Conservation (phyloP, 2,888 invertebrate species). For the Brachyopa scutellaris region DNA sequence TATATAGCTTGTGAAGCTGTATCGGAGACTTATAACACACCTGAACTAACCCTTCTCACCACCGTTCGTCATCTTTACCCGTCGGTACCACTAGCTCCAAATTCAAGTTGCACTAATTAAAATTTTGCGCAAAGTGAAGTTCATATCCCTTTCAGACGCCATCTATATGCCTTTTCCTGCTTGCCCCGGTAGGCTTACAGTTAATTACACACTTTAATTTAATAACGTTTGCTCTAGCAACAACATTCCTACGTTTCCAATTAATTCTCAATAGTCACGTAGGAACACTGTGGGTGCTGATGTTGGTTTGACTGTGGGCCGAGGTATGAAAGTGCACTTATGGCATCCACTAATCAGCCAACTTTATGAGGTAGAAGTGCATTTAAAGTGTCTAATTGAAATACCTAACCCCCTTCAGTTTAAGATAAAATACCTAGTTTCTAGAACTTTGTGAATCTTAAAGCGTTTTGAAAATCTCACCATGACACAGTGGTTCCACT, state of each 20-base stretch:
- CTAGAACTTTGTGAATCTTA: slow-evolving; percentile 12
- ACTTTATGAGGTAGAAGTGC: slow-evolving; percentile 42
- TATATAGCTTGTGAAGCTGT: slow-evolving; percentile 18
- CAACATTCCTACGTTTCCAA: slow-evolving; percentile 65
- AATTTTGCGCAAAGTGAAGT: slow-evolving; percentile 67
- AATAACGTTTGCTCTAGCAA: slow-evolving; percentile 59
- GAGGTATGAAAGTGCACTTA: slow-evolving; percentile 50
- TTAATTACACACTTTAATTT: slow-evolving; percentile 67
- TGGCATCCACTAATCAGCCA: slow-evolving; percentile 61
- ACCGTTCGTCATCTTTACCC: no score
- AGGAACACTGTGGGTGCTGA: slow-evolving; percentile 5
- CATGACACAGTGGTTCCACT: no score
- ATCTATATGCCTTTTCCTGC: neutral
- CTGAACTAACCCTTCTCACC: neutral
- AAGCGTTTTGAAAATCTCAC: slow-evolving; percentile 21
- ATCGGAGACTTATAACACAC: slow-evolving; percentile 37
- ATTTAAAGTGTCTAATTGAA: slow-evolving; percentile 59
- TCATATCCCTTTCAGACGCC: slow-evolving; percentile 61
- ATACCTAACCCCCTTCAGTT: slow-evolving; percentile 28
- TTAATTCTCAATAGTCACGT: slow-evolving; percentile 57
- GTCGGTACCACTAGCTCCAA: slow-evolving; percentile 8
- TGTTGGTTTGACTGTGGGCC: neutral
- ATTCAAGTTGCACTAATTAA: slow-evolving; percentile 61
- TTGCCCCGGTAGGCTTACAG: slow-evolving; percentile 55
- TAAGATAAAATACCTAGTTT: neutral